Evolutionary conservation across 1,140 invertebrate genomes (phyloP), one percentile per base, ranked within the genome.

Genomic region (Procambarus virginalis): DNA sequence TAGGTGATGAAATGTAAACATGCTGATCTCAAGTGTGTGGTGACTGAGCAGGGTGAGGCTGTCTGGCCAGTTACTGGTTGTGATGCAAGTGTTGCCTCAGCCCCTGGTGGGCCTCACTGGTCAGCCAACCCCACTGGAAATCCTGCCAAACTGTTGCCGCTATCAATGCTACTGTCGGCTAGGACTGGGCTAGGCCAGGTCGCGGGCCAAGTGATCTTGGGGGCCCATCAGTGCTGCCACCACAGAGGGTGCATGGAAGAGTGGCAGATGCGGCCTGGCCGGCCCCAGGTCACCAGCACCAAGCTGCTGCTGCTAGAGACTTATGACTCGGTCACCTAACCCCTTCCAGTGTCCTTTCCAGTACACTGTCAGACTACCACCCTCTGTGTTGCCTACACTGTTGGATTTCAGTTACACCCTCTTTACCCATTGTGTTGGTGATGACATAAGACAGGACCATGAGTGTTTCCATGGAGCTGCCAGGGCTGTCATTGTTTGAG

Each of bases 41-140:
- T 84, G 81, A 77, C 64, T 68, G 45, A 60, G 75, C 82, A 82
- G 88, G 88, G 88, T 89, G 88, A 89, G 88, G 88, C 88, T 89
- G 88, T 78, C 88, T 89, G 88, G 88, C 88, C 88, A 89, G 88
- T 75, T 89, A 70, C 58, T 89, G 88, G 88, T 89, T 89, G 88
- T 89, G 88, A 89, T 89, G 88, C 88, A 89, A 89, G 75, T 89
- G 75, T 89, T 89, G 88, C 88, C 88, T 89, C 88, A 84, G 88
- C 88, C 88, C 88, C 88, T 89, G 88, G 88, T 89, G 88, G 88
- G 88, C 88, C 88, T 75, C 88, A 84, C 88, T 89, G 88, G 88
- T 76, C 88, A 89, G 88, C 88, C 88, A 89, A 89, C 88, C 88
- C 82, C 88, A 89, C 88, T 78, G 60, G 88, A 70, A 81, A 83